Conservation (phyloP, 2,797 vertebrate genomes). For the Karalla daura region DNA sequence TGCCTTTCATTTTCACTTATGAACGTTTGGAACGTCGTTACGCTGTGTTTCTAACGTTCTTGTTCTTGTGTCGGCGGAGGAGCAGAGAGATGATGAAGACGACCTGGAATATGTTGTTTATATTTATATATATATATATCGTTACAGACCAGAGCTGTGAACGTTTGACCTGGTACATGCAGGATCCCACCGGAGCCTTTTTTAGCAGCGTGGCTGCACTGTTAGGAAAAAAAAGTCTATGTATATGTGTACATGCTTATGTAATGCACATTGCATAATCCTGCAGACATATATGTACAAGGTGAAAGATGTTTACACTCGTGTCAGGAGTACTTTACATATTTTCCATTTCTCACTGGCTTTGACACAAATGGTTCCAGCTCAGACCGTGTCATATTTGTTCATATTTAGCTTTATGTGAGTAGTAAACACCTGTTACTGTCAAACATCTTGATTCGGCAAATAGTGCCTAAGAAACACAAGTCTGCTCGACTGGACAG, state of each 20-base stretch:
- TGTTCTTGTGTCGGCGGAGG: background rate
- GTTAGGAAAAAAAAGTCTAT: background rate
- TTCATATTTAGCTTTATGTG: too few relatives aligned
- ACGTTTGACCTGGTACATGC: constrained; percentile 21
- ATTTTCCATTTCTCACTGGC: background rate
- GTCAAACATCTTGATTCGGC: too few relatives aligned
- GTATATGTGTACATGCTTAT: background rate
- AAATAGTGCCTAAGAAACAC: too few relatives aligned
- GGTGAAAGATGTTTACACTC: constrained; percentile 12
- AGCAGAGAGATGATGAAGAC: background rate
- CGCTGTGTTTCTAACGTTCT: background rate
- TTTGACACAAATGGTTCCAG: background rate
- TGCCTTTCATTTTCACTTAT: background rate
- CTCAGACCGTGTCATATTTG: too few relatives aligned
- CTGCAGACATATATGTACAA: background rate
- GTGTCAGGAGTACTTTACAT: background rate
- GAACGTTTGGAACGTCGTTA: background rate
- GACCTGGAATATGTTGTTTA: background rate
- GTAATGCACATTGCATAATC: constrained; percentile 27
- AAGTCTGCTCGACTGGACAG: too few relatives aligned
- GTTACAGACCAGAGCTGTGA: background rate
- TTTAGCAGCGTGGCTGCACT: background rate
- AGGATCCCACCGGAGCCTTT: background rate
- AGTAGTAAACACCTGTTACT: too few relatives aligned
- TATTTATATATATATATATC: too few relatives aligned